Percentiles rank a stretch among this genome's conserved stretches.
Evolutionary conservation across 2,888 invertebrate genomes (phyloP).

Genomic region (Drosophila birchii): DNA sequence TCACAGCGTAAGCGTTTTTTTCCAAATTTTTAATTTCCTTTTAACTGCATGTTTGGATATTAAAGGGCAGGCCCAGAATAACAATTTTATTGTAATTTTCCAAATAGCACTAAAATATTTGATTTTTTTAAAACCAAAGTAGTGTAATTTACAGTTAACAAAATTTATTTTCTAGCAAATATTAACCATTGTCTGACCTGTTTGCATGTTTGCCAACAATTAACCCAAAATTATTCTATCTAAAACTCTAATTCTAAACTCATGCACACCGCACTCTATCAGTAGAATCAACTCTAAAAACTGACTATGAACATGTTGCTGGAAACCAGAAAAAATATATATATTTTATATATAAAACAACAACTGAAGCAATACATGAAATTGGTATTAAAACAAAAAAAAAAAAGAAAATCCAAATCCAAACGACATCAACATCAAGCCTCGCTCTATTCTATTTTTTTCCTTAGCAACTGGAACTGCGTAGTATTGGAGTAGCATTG

Average conservation of each 20-base stretch:
- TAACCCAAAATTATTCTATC: slow-evolving; percentile 15
- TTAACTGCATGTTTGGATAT: slow-evolving; percentile 31
- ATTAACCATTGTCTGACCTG: slow-evolving; percentile 5
- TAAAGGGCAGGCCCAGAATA: slow-evolving; percentile 1
- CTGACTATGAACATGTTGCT: slow-evolving; percentile 83
- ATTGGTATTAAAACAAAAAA: slow-evolving; percentile 63
- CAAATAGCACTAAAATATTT: neutral
- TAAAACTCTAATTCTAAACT: slow-evolving; percentile 22
- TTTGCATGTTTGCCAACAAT: slow-evolving; percentile 20
- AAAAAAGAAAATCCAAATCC: slow-evolving; percentile 49
- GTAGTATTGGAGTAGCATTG: slow-evolving; percentile 69
- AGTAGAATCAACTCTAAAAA: slow-evolving; percentile 63
- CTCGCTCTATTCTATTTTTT: slow-evolving; percentile 70
- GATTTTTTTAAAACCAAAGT: neutral
- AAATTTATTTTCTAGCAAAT: neutral
- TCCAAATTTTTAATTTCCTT: slow-evolving; percentile 62
- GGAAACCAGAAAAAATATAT: slow-evolving; percentile 48
- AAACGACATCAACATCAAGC: slow-evolving; percentile 65
- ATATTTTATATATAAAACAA: slow-evolving; percentile 2
- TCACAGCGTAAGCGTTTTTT: slow-evolving; percentile 81
- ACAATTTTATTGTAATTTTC: slow-evolving; percentile 1
- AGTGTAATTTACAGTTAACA: slow-evolving; percentile 1
- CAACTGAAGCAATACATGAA: slow-evolving; percentile 62
- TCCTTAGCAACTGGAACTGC: slow-evolving; percentile 70
- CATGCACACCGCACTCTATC: slow-evolving; percentile 48